Conservation (phyloP, 2,888 invertebrate species). For the Geotrupes spiniger region DNA sequence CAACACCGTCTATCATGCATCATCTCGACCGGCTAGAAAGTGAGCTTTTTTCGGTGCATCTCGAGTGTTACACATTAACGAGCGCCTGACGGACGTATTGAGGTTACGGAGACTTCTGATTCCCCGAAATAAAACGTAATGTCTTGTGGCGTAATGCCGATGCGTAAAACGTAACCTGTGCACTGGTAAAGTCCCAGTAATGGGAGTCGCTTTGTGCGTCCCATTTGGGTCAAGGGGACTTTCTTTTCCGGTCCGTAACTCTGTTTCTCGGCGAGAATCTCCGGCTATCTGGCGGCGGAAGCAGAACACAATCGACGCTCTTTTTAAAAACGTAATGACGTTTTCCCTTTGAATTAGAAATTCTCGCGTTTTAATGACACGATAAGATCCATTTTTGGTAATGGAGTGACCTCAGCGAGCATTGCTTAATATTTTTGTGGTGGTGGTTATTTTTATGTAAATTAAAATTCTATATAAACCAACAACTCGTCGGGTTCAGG, state of each 20-base stretch:
- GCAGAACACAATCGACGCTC: background rate
- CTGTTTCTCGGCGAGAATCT: constrained; percentile 14
- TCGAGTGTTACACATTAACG: too few species aligned
- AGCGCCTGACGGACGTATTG: constrained; percentile 20
- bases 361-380: background rate
- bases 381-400: too few species aligned
- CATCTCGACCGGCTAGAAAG: too few species aligned
- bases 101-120: constrained; percentile 23
- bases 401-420: too few species aligned
- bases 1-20: too few species aligned
- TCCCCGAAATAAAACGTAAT: constrained; percentile 23
- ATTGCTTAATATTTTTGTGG: too few species aligned
- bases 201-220: constrained; percentile 10
- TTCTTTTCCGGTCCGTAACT: constrained; percentile 40
- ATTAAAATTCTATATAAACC: too few species aligned
- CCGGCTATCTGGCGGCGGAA: constrained; percentile 6
- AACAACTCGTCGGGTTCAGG: too few species aligned
- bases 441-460: too few species aligned
- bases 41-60: too few species aligned
- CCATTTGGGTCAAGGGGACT: constrained; percentile 45
- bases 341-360: background rate
- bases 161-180: constrained; percentile 6
- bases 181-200: background rate
- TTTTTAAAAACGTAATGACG: background rate
- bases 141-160: constrained; percentile 12